Conservation (phyloP, 2,888 invertebrate genomes). For the Spilarctia lutea region DNA sequence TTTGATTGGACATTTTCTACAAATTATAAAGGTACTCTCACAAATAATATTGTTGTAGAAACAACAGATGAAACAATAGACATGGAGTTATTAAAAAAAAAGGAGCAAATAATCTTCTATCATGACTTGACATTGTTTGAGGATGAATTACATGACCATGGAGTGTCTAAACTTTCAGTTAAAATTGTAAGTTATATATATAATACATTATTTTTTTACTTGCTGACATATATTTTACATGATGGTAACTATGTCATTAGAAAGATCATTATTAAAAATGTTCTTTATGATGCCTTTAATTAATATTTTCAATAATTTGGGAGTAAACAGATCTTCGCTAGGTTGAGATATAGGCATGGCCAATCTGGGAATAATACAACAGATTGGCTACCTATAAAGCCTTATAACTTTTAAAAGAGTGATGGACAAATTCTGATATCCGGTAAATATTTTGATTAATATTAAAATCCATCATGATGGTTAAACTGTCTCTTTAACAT, state of each 20-base stretch:
- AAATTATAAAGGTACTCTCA: conserved; percentile 94
- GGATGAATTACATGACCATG: conserved; percentile 99
- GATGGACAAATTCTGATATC: no score
- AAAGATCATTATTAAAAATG: no score
- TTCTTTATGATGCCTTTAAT: no score
- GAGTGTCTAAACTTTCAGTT: conserved; percentile 95
- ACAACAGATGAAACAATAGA: conserved; percentile 93
- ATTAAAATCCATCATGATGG: no score
- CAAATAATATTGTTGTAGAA: conserved; percentile 86
- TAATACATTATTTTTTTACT: background rate
- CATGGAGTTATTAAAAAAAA: conserved; percentile 94
- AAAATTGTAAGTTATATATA: conserved; percentile 97
- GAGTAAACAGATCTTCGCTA: no score
- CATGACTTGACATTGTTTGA: conserved; percentile 98
- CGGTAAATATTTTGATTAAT: no score
- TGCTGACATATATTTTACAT: background rate
- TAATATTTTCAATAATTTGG: no score
- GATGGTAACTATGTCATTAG: background rate
- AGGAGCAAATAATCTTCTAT: conserved; percentile 97
- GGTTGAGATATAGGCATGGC: no score
- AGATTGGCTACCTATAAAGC: no score
- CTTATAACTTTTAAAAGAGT: no score
- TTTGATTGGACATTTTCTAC: conserved; percentile 99
- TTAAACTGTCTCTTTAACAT: no score
- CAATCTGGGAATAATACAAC: no score